Evolutionary conservation across 2,113 vertebrate genomes (phyloP).

Genomic region (Micromys minutus): DNA sequence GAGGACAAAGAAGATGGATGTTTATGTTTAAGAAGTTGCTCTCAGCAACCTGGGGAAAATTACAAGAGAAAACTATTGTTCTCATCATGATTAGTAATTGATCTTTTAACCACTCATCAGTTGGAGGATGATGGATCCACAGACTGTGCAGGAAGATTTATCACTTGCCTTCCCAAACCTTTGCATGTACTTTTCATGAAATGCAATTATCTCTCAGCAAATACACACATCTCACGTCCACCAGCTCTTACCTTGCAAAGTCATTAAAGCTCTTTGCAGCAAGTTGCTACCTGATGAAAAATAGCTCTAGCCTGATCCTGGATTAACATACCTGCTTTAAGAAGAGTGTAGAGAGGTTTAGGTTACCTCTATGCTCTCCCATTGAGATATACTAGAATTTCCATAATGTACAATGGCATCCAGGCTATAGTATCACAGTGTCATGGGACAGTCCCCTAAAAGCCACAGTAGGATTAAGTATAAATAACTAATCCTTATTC

Average conservation of each 20-base stretch:
- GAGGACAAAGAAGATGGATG: conserved; percentile 68
- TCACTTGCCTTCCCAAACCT: conserved; percentile 60
- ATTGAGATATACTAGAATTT: background rate
- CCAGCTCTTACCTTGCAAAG: conserved; percentile 61
- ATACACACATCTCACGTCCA: conserved; percentile 44
- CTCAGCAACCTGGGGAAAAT: conserved; percentile 62
- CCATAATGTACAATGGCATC: background rate
- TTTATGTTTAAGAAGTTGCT: conserved; percentile 65
- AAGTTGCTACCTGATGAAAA: conserved; percentile 68
- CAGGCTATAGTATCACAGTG: background rate
- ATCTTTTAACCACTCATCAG: conserved; percentile 58
- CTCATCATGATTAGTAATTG: conserved; percentile 75
- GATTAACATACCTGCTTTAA: conserved; percentile 41
- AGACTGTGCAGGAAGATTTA: conserved; percentile 68
- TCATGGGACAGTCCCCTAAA: background rate
- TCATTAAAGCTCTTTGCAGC: conserved; percentile 64
- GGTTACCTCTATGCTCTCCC: background rate
- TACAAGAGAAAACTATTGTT: conserved; percentile 66
- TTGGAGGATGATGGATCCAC: conserved; percentile 67
- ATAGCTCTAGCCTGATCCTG: conserved; percentile 50
- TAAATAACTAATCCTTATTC: background rate
- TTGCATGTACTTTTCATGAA: conserved; percentile 66
- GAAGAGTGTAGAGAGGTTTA: conserved; percentile 45
- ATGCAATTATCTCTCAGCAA: conserved; percentile 64
- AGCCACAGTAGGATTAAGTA: background rate